A percentile compares a stretch with the other conserved stretches of the same genome.
Conservation (phyloP, 2,113 vertebrate genomes). For the Verasper variegatus region DNA sequence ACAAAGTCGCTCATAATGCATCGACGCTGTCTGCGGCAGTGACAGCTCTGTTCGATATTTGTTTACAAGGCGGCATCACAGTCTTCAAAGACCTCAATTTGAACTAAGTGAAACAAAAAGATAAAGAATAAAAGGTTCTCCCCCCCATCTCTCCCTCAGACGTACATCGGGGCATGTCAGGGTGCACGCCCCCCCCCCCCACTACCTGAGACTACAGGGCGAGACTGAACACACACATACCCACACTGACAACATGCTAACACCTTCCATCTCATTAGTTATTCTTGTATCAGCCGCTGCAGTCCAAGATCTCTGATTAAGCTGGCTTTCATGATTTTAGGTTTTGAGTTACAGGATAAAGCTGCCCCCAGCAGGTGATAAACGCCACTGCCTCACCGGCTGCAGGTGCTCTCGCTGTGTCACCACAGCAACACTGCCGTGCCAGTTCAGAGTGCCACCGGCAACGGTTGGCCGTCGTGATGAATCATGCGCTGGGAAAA, state of each 20-base stretch:
- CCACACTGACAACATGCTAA: not conserved
- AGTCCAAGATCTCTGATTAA: too few species aligned
- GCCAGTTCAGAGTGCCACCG: constrained; percentile 18
- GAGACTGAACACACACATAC: not conserved
- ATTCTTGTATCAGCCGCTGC: too few species aligned
- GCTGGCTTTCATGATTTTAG: too few species aligned
- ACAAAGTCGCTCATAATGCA: constrained; percentile 31
- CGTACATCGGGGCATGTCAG: not conserved
- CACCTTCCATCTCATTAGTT: not conserved
- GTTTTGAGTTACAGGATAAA: too few species aligned
- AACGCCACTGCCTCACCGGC: constrained; percentile 43
- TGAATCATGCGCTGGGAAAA: constrained; percentile 53
- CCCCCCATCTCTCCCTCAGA: constrained; percentile 1
- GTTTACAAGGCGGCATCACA: constrained; percentile 28
- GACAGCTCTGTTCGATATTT: constrained; percentile 2
- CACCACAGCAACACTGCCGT: constrained; percentile 54
- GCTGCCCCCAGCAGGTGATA: constrained; percentile 57
- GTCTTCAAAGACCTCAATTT: constrained; percentile 35
- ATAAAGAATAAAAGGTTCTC: constrained; percentile 9
- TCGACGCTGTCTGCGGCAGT: constrained; percentile 15
- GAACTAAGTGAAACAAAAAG: constrained; percentile 28
- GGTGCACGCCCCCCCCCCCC: not conserved
- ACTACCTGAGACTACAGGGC: not conserved
- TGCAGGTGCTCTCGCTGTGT: constrained; percentile 46
- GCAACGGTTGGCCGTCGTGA: constrained; percentile 26